Percentiles rank a stretch among this genome's conserved stretches.
These are phyloP conservation scores for Tachina lurida DNA, from an alignment of 2,888 invertebrate species.

Conservation along the genomic window DNA sequence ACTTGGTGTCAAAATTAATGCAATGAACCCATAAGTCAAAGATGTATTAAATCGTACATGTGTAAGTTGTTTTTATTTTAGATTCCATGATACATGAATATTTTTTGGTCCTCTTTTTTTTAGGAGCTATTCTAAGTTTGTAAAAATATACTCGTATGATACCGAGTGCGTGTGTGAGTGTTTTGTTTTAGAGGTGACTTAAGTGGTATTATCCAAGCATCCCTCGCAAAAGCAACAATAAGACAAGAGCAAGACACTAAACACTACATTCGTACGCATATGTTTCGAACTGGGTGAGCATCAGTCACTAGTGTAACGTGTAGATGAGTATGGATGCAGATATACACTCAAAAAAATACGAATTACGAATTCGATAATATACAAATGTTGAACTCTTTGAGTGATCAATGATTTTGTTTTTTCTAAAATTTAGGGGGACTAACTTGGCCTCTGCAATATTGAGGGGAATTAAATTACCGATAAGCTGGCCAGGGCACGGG, in stretches of 20 bases:
- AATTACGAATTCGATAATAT: too few species aligned
- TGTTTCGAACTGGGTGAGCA: constrained; percentile 46
- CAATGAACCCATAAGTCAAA: constrained; percentile 82
- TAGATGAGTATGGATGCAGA: too few species aligned
- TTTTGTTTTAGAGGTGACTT: constrained; percentile 71
- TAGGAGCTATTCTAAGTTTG: constrained; percentile 69
- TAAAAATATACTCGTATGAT: constrained; percentile 18
- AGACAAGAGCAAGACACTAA: constrained; percentile 47
- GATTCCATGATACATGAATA: constrained; percentile 48
- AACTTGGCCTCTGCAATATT: too few species aligned
- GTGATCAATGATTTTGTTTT: too few species aligned
- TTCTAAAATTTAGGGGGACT: too few species aligned
- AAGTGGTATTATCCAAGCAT: constrained; percentile 71
- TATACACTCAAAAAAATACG: too few species aligned
- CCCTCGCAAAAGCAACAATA: constrained; percentile 54
- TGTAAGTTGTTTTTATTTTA: constrained; percentile 61
- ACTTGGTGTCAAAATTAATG: constrained; percentile 58
- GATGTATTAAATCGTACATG: constrained; percentile 71
- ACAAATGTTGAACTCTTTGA: too few species aligned
- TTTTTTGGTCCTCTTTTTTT: constrained; percentile 39
- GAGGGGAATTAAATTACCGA: too few species aligned
- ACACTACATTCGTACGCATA: constrained; percentile 57
- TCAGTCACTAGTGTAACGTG: constrained; percentile 39
- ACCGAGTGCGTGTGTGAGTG: constrained; percentile 22
- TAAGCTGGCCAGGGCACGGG: too few species aligned